Conservation (phyloP, 2,888 invertebrate genomes). For the Drosophila aldrichi region DNA sequence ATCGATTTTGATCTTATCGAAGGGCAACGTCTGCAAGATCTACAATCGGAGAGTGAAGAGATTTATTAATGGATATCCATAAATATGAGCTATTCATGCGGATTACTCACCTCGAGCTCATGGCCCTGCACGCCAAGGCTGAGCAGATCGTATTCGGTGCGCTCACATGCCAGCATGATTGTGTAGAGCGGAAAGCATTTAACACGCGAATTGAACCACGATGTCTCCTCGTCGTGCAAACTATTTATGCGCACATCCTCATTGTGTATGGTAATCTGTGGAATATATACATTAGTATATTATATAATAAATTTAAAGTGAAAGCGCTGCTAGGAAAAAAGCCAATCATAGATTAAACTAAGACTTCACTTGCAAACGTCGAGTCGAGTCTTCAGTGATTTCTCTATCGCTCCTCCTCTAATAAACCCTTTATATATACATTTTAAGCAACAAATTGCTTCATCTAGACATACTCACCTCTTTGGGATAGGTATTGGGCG, state of each 20-base stretch:
- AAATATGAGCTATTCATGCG: not conserved
- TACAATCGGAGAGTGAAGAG: constrained; percentile 23
- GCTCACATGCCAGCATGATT: constrained; percentile 91
- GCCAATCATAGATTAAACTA: too few species aligned
- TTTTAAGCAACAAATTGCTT: too few species aligned
- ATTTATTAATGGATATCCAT: not conserved
- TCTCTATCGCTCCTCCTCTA: too few species aligned
- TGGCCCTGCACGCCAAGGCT: constrained; percentile 87
- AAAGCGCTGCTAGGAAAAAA: not conserved
- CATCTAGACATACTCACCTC: constrained; percentile 86
- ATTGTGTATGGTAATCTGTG: constrained; percentile 86
- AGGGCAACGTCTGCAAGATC: constrained; percentile 85
- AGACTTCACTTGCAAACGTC: too few species aligned
- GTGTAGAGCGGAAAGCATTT: constrained; percentile 95
- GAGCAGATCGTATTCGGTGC: constrained; percentile 89
- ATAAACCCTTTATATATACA: too few species aligned
- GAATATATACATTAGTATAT: constrained; percentile 9
- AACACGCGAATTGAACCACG: constrained; percentile 90
- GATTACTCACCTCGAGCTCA: constrained; percentile 82
- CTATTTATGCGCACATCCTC: constrained; percentile 87
- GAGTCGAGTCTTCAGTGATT: too few species aligned
- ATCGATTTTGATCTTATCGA: constrained; percentile 84
- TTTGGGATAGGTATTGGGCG: constrained; percentile 90
- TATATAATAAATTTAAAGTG: not conserved
- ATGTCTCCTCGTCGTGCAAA: constrained; percentile 86